These are phyloP conservation scores for Eristalis intricaria DNA, from an alignment of 2,888 invertebrate genomes.

Conservation along the genomic window DNA sequence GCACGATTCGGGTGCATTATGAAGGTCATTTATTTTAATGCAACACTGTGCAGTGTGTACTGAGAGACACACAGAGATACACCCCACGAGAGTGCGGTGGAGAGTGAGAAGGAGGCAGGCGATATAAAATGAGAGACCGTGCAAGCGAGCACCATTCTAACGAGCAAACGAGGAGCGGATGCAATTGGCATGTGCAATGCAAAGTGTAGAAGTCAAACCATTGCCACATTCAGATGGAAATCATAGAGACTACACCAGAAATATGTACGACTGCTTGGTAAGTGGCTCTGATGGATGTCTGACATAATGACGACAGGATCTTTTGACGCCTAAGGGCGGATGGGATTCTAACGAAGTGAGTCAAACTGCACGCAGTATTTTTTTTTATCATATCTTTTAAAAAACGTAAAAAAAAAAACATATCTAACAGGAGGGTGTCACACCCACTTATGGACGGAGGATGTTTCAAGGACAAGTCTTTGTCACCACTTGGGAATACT, in stretches of 20 bases:
- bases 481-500: constrained; percentile 2
- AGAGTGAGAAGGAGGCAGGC: background rate
- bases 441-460: constrained; percentile 17
- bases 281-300: constrained; percentile 34
- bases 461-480: constrained; percentile 28
- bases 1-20: constrained; percentile 72
- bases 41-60: constrained; percentile 56
- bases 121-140: background rate
- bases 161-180: constrained; percentile 44
- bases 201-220: constrained; percentile 32
- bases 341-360: constrained; percentile 14
- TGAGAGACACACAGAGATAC: background rate
- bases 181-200: constrained; percentile 65
- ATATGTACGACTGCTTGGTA: background rate
- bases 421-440: background rate
- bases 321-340: constrained; percentile 18
- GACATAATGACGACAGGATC: constrained; percentile 56
- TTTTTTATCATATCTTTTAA: background rate
- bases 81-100: background rate
- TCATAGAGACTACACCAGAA: constrained; percentile 5
- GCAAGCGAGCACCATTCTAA: constrained; percentile 34
- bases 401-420: background rate
- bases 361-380: constrained; percentile 1
- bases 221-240: constrained; percentile 31
- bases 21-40: constrained; percentile 72